Conservation (phyloP, 2,888 invertebrate species). For the Dryobotodes eremita region DNA sequence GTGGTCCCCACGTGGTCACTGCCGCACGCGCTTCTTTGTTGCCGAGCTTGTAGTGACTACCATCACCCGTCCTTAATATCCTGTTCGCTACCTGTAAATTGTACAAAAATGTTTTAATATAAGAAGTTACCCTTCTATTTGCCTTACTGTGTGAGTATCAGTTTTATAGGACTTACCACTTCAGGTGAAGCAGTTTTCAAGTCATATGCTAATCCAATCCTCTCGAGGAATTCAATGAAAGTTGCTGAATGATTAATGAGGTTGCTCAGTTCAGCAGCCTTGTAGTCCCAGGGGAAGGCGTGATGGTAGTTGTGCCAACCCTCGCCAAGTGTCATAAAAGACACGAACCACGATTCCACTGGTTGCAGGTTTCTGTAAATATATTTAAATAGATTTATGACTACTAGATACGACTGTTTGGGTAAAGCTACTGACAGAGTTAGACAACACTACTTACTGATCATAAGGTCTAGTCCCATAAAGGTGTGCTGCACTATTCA, state of each 20-base stretch:
- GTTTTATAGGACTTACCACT: constrained; percentile 73
- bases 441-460: constrained; percentile 84
- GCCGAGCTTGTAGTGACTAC: constrained; percentile 90
- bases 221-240: constrained; percentile 91
- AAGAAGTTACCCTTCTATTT: neutral
- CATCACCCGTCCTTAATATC: constrained; percentile 92
- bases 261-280: constrained; percentile 95
- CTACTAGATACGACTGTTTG: neutral
- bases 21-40: constrained; percentile 78
- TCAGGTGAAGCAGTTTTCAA: constrained; percentile 87
- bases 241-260: constrained; percentile 91
- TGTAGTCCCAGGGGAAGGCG: constrained; percentile 98
- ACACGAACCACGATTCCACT: constrained; percentile 94
- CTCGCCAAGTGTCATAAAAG: constrained; percentile 93
- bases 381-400: neutral
- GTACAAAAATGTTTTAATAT: neutral
- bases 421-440: neutral
- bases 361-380: constrained; percentile 93
- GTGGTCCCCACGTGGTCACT: constrained; percentile 78
- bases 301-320: constrained; percentile 99
- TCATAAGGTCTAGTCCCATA: constrained; percentile 95
- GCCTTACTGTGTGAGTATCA: neutral
- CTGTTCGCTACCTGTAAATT: constrained; percentile 88
- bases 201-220: constrained; percentile 92
- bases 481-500: constrained; percentile 95